Evolutionary conservation across 1,140 invertebrate genomes (phyloP).

Genomic region (Pentalonia nigronervosa): DNA sequence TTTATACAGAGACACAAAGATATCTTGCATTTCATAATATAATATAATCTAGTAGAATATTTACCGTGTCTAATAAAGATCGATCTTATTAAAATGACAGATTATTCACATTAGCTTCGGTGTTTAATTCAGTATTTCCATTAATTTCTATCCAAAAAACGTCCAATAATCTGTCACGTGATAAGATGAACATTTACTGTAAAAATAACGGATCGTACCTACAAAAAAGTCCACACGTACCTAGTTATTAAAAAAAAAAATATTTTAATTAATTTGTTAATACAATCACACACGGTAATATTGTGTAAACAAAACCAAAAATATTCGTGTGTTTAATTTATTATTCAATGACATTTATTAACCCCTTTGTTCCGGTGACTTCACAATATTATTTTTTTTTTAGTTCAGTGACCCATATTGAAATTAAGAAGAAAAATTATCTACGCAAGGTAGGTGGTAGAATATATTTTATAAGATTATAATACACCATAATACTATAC

Average conservation of each 20-base stretch:
- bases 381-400: background rate
- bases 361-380: background rate
- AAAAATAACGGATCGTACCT: background rate
- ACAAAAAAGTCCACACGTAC: background rate
- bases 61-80: background rate
- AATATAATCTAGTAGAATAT: background rate
- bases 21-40: background rate
- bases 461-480: background rate
- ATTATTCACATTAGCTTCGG: background rate
- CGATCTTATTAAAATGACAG: background rate
- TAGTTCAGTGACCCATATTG: constrained; percentile 1
- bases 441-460: constrained; percentile 24
- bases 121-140: background rate
- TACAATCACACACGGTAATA: background rate
- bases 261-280: background rate
- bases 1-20: background rate
- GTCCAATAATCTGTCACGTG: background rate
- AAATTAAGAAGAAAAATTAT: constrained; percentile 26
- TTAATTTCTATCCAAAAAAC: background rate
- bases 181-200: background rate
- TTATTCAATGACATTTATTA: background rate
- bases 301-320: background rate
- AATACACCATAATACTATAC: background rate
- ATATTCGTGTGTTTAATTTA: background rate
- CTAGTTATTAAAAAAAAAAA: background rate